Percentiles rank a stretch among this genome's conserved stretches.
Evolutionary conservation across 1,140 invertebrate species (phyloP).

Genomic region (Drosophila auraria): DNA sequence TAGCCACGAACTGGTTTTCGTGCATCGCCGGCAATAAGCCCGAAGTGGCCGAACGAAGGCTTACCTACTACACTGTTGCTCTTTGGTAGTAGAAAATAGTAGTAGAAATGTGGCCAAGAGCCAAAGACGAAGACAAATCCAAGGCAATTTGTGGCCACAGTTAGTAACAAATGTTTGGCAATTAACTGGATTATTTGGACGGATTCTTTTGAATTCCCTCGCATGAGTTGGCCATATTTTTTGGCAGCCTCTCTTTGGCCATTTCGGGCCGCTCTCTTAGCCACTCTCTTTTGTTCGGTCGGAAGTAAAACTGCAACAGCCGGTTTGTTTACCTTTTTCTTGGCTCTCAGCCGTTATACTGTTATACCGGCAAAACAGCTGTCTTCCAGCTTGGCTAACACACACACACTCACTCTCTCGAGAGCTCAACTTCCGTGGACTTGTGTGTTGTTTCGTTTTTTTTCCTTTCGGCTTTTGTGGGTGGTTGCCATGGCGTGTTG

Average conservation of each 20-base stretch:
- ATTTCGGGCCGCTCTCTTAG: slow-evolving; percentile 32
- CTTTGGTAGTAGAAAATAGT: slow-evolving; percentile 34
- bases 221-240: slow-evolving; percentile 24
- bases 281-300: slow-evolving; percentile 29
- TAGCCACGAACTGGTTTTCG: slow-evolving; percentile 47
- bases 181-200: slow-evolving; percentile 30
- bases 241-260: slow-evolving; percentile 7
- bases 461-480: slow-evolving; percentile 8
- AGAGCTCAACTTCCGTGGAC: slow-evolving; percentile 30
- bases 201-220: slow-evolving; percentile 13
- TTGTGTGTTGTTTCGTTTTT: slow-evolving; percentile 6
- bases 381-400: slow-evolving; percentile 56
- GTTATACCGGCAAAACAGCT: slow-evolving; percentile 69
- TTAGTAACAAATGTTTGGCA: slow-evolving; percentile 48
- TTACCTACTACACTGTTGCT: slow-evolving; percentile 16
- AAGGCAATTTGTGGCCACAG: slow-evolving; percentile 53
- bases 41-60: slow-evolving; percentile 24
- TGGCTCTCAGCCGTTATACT: slow-evolving; percentile 51
- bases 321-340: slow-evolving; percentile 78
- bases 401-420: slow-evolving; percentile 3
- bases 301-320: slow-evolving; percentile 77
- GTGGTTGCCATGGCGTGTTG: slow-evolving; percentile 73
- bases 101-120: slow-evolving; percentile 28
- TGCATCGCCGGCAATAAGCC: slow-evolving; percentile 33
- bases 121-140: slow-evolving; percentile 6